Evolutionary conservation across 2,113 vertebrate genomes (phyloP), one percentile per base, ranked within the genome.

Genomic region (Cervus canadensis): DNA sequence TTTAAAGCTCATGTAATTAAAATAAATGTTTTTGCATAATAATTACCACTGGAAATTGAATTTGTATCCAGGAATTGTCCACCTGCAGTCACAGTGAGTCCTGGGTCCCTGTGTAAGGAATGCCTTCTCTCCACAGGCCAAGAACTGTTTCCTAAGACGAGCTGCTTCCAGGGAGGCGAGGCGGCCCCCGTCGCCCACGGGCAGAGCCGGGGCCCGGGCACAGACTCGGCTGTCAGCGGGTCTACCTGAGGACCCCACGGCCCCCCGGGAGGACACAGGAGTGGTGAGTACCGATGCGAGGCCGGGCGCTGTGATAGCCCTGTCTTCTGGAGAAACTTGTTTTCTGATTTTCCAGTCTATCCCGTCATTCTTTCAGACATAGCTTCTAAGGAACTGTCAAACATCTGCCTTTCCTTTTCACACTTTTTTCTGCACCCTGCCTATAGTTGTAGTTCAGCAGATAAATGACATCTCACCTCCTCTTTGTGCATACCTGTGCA

Each of bases 81-180:
- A 12, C 7, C 2, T 87, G 3, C 25, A 62, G 3, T 71, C 11
- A 0, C 6, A 50, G 11, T 40, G 4, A 45, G 7, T 36, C 76
- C 7, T 36, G 23, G 40, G 43, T 57, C 74, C 21, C 4, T 40
- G 7, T 19, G 0, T 95, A 91, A 96, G 17, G 33, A 62, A 78
- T 93, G 11, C 7, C 17, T 97, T 96, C 89, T 98, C 45, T 97
- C 43, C 78, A 36, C 92, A 98, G 98, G 96, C 9, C 21, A 85
- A 94, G 30, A 82, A 43, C 60, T 9, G 21, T 33, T 87, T 26
- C 17, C 82, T 62, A 5, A 48, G 87, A 89, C 56, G 43, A 50
- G 26, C 45, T n/a, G 33, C 50, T 59, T 26, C 40, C 76, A 14
- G 87, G 57, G 57, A 54, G 50, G 0, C 28, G 9, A 25, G 25